These are phyloP conservation scores for Pteria penguin DNA, from an alignment of 2,888 invertebrate species.

Conservation along the genomic window DNA sequence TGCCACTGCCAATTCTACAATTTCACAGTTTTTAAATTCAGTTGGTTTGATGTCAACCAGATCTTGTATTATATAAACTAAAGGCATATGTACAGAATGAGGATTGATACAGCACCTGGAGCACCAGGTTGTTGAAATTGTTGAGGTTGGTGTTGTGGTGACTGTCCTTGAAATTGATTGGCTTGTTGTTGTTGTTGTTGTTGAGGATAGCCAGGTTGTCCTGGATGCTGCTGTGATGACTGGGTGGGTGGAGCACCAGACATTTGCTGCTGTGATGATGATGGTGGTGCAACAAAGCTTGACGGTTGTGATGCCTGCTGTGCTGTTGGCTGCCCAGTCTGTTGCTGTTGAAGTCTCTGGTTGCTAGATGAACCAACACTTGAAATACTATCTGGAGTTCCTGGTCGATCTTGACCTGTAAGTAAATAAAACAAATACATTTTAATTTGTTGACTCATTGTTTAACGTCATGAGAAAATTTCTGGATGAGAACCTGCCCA, in stretches of 20 bases:
- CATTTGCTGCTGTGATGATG: conserved; percentile 29
- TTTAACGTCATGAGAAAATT: too few relatives aligned
- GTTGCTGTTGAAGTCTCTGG: conserved; percentile 37
- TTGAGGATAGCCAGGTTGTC: conserved; percentile 44
- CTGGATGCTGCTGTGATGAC: conserved; percentile 47
- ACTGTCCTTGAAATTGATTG: conserved; percentile 24
- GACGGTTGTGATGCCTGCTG: conserved; percentile 28
- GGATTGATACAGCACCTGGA: too few relatives aligned
- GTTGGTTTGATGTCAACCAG: too few relatives aligned
- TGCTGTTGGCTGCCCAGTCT: conserved; percentile 27
- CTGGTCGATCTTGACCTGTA: conserved; percentile 69
- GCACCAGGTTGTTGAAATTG: conserved; percentile 22
- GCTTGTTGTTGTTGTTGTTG: conserved; percentile 40
- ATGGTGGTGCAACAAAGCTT: conserved; percentile 29
- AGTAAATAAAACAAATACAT: too few relatives aligned
- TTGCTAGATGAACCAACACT: conserved; percentile 73
- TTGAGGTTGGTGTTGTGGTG: conserved; percentile 19
- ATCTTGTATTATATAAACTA: too few relatives aligned
- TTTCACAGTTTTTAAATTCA: too few relatives aligned
- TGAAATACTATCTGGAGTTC: conserved; percentile 76
- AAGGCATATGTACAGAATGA: too few relatives aligned
- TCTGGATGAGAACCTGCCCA: too few relatives aligned
- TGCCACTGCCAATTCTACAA: too few relatives aligned
- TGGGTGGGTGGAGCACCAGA: conserved; percentile 40
- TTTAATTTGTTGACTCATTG: too few relatives aligned